phyloP scores from a whole-genome alignment of 2,113 vertebrate genomes.

The Chionodraco myersi region DNA sequence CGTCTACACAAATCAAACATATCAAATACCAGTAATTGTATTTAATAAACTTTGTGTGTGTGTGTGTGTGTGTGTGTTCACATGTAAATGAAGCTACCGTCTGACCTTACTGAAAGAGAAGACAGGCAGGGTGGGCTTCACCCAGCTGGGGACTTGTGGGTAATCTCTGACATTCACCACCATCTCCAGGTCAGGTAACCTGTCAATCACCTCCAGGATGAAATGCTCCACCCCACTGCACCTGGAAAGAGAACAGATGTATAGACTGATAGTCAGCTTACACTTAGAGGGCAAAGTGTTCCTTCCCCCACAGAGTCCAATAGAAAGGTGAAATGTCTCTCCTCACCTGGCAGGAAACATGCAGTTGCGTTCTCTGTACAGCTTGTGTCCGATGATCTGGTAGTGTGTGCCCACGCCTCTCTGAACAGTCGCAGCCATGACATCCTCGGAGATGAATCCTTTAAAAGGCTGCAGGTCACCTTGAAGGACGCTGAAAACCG shows the following conservation, averaged over 20 bases:
- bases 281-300: too few species aligned
- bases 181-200: constrained; percentile 94
- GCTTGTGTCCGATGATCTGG: constrained; percentile 89
- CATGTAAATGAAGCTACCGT: neutral
- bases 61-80: neutral
- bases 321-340: neutral
- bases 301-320: too few species aligned
- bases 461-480: constrained; percentile 88
- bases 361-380: constrained; percentile 94
- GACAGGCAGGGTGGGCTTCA: constrained; percentile 89
- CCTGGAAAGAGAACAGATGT: constrained; percentile 69
- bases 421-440: constrained; percentile 85
- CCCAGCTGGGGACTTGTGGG: constrained; percentile 93
- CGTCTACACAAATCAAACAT: constrained; percentile 82
- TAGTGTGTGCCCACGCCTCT: constrained; percentile 94
- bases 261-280: neutral
- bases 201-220: constrained; percentile 88
- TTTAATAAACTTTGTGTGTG: neutral
- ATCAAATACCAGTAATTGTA: neutral
- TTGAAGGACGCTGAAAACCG: constrained; percentile 86
- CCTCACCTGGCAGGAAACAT: constrained; percentile 96
- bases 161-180: constrained; percentile 97
- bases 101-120: constrained; percentile 98
- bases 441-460: constrained; percentile 87
- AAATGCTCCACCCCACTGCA: constrained; percentile 98